phyloP scores from a whole-genome alignment of 2,113 vertebrate genomes.

The Azemiops feae region DNA sequence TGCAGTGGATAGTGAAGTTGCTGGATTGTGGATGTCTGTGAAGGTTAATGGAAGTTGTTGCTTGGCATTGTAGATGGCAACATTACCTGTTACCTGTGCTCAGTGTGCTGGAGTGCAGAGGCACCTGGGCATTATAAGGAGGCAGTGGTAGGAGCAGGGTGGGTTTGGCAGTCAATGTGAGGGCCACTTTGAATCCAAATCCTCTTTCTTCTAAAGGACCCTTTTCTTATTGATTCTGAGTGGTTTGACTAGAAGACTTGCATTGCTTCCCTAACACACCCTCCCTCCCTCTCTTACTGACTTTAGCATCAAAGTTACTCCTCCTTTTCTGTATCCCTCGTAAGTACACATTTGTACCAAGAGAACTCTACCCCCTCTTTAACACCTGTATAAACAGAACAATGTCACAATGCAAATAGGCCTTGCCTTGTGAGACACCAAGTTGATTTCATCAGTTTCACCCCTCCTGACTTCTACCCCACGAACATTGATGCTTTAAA shows the following conservation, averaged over 20 bases:
- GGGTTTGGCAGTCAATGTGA: background rate
- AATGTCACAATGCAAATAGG: background rate
- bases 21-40: background rate
- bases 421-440: background rate
- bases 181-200: background rate
- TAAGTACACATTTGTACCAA: background rate
- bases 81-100: background rate
- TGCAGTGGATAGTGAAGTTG: background rate
- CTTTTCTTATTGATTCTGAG: background rate
- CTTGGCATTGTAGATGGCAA: background rate
- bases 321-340: background rate
- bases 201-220: background rate
- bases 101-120: background rate
- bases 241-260: background rate
- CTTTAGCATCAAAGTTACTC: background rate
- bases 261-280: background rate
- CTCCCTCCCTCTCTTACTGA: background rate
- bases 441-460: background rate
- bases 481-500: background rate
- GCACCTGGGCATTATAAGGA: background rate
- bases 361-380: background rate
- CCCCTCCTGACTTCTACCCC: background rate
- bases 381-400: background rate
- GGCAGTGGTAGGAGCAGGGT: background rate
- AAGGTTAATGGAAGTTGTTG: background rate